Percentiles rank a stretch among this genome's conserved stretches.
phyloP scores from a whole-genome alignment of 2,113 vertebrate genomes.

The Silurus meridionalis region DNA sequence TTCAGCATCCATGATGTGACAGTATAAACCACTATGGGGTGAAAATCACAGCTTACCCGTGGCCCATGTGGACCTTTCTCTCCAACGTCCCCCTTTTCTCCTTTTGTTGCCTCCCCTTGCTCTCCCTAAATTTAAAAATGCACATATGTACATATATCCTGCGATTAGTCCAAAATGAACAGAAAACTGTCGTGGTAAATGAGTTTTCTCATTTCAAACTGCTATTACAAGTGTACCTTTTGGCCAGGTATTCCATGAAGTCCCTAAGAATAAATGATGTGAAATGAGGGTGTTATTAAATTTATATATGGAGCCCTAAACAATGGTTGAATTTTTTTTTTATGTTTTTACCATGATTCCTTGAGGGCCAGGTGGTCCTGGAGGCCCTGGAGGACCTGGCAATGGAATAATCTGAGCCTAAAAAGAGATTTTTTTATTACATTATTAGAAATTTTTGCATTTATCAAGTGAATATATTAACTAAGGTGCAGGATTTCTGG shows the following conservation, averaged over 20 bases:
- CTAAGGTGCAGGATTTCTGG: background rate
- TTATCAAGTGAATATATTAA: background rate
- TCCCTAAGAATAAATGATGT: slow-evolving; percentile 72
- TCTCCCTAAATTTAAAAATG: slow-evolving; percentile 70
- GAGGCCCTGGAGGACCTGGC: slow-evolving; percentile 85
- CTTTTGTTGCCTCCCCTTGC: slow-evolving; percentile 68
- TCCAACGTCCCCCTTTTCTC: slow-evolving; percentile 73
- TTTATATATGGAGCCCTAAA: background rate
- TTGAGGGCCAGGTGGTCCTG: slow-evolving; percentile 76
- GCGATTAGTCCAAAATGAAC: slow-evolving; percentile 37
- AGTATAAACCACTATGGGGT: slow-evolving; percentile 34
- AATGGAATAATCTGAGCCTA: slow-evolving; percentile 86
- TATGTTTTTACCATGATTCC: slow-evolving; percentile 63
- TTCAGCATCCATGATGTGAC: background rate
- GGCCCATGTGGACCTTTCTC: slow-evolving; percentile 61
- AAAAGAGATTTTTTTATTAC: background rate
- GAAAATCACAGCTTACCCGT: slow-evolving; percentile 61
- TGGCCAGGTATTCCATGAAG: slow-evolving; percentile 86
- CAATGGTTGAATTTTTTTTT: background rate
- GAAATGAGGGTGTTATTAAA: slow-evolving; percentile 28
- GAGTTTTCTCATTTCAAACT: background rate
- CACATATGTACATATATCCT: background rate
- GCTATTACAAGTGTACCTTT: slow-evolving; percentile 77
- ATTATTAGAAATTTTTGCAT: slow-evolving; percentile 16
- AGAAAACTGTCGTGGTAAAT: background rate